Evolutionary conservation across 35 echinoderm and acorn worm species (phyloP), one percentile per base, ranked within the genome.

Genomic region (Heliocidaris tuberculata): DNA sequence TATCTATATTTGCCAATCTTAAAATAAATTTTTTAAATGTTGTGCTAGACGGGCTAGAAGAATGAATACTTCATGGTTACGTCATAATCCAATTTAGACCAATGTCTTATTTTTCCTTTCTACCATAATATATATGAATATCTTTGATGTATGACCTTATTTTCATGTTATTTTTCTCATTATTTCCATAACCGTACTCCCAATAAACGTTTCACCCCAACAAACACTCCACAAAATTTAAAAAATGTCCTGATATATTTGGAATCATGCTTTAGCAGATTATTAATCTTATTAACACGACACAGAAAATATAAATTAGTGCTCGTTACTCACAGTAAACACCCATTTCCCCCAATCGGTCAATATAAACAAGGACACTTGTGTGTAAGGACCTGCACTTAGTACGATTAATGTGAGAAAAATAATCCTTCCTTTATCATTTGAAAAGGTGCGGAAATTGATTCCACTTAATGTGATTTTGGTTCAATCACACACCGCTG

Each of bases 381-480:
- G 65, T 78, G 65, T 78, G 65, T 78, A 78, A 21, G 65, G 65
- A 78, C 65, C 65, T 78, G 65, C 27, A 78, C 65, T 78, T 78
- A 78, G 65, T n/a, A 78, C 21, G 52, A 78, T 78, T 78, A 78
- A 78, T 78, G 65, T 78, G 65, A 29, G 65, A 78, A 78, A 78
- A 78, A 78, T 78, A 78, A 78, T 78, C 65, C 65, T n/a, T n/a
- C 65, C 7, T 78, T 78, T 7, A 78, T 78, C 21, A 78, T 78
- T 56, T 56, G 8, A 56, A 2, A 78, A 78, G 65, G 65, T 78
- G 27, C 21, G 65, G 65, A 78, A 78, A 78, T 78, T n/a, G 65
- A 78, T 78, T 78, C 65, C 65, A 78, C 27, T 78, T 78, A 78
- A 78, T 78, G 65, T 78, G 65, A 78, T 78, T 78, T n/a, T 78